Conservation (phyloP, 1,140 invertebrate species). For the Cardiocondyla obscurior region DNA sequence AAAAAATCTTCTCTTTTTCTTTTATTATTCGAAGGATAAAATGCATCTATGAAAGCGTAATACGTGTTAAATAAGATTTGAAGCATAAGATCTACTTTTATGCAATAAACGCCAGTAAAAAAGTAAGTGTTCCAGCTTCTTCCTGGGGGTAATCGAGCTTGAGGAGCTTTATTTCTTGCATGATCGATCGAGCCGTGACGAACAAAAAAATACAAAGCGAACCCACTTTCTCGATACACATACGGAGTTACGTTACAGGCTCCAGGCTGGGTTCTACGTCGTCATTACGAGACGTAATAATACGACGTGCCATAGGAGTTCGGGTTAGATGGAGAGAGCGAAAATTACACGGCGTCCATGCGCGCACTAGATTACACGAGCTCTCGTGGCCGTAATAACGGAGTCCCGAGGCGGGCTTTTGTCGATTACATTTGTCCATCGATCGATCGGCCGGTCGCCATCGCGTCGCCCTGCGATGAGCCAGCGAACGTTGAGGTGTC, state of each 20-base stretch:
- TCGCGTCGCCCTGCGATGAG: background rate
- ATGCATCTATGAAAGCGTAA: background rate
- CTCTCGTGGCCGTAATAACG: constrained; percentile 46
- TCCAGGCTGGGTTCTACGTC: constrained; percentile 17
- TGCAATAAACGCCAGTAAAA: constrained; percentile 21
- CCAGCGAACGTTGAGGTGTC: background rate
- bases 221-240: constrained; percentile 32
- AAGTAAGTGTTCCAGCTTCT: constrained; percentile 64
- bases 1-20: too few relatives aligned
- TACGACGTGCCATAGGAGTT: constrained; percentile 22
- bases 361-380: constrained; percentile 54
- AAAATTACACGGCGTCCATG: constrained; percentile 59
- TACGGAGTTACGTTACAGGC: constrained; percentile 23
- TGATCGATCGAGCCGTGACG: constrained; percentile 57
- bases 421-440: constrained; percentile 54
- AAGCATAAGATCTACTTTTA: background rate
- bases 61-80: constrained; percentile 1
- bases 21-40: background rate
- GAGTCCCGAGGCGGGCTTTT: constrained; percentile 50
- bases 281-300: constrained; percentile 64
- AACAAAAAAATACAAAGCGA: constrained; percentile 11
- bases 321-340: constrained; percentile 9
- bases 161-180: constrained; percentile 32
- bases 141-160: constrained; percentile 19
- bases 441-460: constrained; percentile 18